Percentiles rank a stretch among this genome's conserved stretches.
Evolutionary conservation across 2,797 vertebrate genomes (phyloP).

Genomic region (Manis pentadactyla): DNA sequence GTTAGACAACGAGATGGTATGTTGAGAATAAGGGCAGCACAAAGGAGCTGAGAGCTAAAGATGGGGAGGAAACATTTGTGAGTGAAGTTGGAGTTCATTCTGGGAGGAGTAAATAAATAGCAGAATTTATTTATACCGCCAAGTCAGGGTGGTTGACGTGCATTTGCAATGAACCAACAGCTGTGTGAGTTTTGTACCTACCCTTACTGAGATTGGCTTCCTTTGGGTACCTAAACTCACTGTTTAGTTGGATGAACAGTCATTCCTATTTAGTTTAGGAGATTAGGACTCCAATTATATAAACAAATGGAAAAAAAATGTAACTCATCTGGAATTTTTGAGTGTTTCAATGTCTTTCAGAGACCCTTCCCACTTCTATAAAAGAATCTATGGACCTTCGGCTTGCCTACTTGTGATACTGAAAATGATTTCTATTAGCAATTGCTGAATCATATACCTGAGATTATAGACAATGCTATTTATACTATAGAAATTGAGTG

Average conservation of each 20-base stretch:
- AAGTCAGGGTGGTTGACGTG: neutral
- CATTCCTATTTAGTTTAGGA: neutral
- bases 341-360: constrained; percentile 1
- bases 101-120: neutral
- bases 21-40: neutral
- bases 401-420: constrained; percentile 27
- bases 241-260: neutral
- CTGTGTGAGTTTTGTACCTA: neutral
- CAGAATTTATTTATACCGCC: neutral
- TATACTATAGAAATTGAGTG: constrained; percentile 76
- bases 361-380: neutral
- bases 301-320: neutral
- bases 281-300: neutral
- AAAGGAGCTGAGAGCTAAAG: neutral
- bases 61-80: neutral
- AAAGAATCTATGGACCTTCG: neutral
- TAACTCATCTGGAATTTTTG: neutral
- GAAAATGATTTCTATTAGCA: constrained; percentile 66
- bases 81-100: neutral
- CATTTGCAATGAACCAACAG: neutral
- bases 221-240: neutral
- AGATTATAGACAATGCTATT: constrained; percentile 80
- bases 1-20: neutral
- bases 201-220: neutral
- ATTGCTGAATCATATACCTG: constrained; percentile 80